phyloP scores from a whole-genome alignment of 1,140 invertebrate species.

The Aphaenogaster ashmeadi region DNA sequence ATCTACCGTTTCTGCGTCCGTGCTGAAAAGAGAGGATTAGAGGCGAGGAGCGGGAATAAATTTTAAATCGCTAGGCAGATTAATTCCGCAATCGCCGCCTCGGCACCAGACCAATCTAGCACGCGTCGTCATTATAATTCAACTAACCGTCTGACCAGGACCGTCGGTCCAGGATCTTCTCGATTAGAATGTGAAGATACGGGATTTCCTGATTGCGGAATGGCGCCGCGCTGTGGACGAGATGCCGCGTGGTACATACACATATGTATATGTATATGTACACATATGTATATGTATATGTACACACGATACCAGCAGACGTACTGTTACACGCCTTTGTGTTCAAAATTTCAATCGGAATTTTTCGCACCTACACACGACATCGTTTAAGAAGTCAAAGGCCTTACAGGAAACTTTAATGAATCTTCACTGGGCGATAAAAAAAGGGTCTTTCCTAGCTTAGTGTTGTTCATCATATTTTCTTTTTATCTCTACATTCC shows the following conservation, averaged over 20 bases:
- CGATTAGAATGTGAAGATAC: slow-evolving; percentile 3
- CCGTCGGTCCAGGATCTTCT: slow-evolving; percentile 32
- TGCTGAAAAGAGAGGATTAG: neutral
- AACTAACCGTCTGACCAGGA: slow-evolving; percentile 29
- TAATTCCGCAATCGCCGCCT: neutral
- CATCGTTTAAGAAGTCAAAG: slow-evolving; percentile 33
- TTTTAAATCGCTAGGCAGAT: slow-evolving; percentile 23
- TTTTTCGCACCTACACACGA: slow-evolving; percentile 45
- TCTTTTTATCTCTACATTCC: slow-evolving; percentile 1
- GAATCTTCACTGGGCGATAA: neutral
- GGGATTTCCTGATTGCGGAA: slow-evolving; percentile 69
- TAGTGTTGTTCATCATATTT: slow-evolving; percentile 19
- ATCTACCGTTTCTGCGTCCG: neutral
- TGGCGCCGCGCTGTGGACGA: slow-evolving; percentile 15
- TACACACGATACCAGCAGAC: neutral
- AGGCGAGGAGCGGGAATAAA: neutral
- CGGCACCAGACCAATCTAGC: slow-evolving; percentile 37
- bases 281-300: neutral
- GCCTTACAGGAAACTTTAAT: neutral
- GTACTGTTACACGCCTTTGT: slow-evolving; percentile 44
- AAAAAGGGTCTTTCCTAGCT: neutral
- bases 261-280: neutral
- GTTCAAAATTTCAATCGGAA: slow-evolving; percentile 44
- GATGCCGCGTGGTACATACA: slow-evolving; percentile 11
- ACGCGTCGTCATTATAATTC: slow-evolving; percentile 61